A percentile compares a stretch with the other conserved stretches of the same genome.
Evolutionary conservation across 2,113 vertebrate species (phyloP).

Genomic region (Sylvia atricapilla): DNA sequence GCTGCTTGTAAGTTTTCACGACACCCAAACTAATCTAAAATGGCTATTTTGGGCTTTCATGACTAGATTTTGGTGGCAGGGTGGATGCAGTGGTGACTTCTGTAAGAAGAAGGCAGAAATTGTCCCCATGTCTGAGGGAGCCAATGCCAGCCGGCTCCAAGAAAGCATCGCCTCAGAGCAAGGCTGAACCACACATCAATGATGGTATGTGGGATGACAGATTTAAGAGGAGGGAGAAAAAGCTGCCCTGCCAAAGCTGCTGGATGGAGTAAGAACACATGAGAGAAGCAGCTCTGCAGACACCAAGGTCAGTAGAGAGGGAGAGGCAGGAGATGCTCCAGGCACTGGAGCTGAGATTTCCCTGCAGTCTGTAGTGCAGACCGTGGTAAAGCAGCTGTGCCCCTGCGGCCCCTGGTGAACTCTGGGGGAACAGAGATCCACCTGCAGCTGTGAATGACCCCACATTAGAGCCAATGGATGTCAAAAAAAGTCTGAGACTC

Average conservation of each 20-base stretch:
- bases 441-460: not conserved
- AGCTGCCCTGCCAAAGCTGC: not conserved
- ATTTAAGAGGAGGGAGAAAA: not conserved
- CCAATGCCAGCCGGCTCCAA: not conserved
- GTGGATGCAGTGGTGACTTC: fast-evolving
- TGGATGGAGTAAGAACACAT: too few species aligned
- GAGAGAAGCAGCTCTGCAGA: not conserved
- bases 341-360: fast-evolving
- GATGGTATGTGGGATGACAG: fast-evolving
- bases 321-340: not conserved
- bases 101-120: not conserved
- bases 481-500: not conserved
- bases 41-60: not conserved
- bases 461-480: fast-evolving
- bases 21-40: not conserved
- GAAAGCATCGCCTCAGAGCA: fast-evolving
- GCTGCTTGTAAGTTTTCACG: not conserved
- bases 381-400: not conserved
- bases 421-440: fast-evolving
- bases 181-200: fast-evolving
- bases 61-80: not conserved
- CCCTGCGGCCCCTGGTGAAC: fast-evolving
- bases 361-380: fast-evolving
- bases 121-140: fast-evolving
- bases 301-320: not conserved